Evolutionary conservation across 1,140 invertebrate species (phyloP).

Genomic region (Gonioctena quinquepunctata): DNA sequence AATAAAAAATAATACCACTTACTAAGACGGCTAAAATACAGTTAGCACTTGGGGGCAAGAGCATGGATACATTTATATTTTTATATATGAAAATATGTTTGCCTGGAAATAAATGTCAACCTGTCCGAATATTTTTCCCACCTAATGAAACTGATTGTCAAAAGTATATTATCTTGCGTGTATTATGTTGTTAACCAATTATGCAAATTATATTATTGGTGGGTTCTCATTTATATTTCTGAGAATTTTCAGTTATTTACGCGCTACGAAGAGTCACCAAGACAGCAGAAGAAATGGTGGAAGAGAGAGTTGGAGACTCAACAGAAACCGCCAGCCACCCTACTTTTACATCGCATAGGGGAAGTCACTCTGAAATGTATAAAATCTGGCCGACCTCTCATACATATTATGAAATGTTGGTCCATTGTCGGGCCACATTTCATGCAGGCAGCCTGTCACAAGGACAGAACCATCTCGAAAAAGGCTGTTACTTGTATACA

Average conservation of each 20-base stretch:
- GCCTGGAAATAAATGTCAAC: too few relatives aligned
- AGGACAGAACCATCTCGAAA: slow-evolving; percentile 85
- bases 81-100: too few relatives aligned
- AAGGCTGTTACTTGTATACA: slow-evolving; percentile 92
- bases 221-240: too few relatives aligned
- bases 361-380: slow-evolving; percentile 87
- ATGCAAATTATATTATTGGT: too few relatives aligned
- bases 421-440: slow-evolving; percentile 87
- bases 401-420: slow-evolving; percentile 90
- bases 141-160: too few relatives aligned
- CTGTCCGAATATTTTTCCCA: too few relatives aligned
- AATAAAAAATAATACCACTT: too few relatives aligned
- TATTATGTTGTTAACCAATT: too few relatives aligned
- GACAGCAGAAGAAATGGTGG: slow-evolving; percentile 61
- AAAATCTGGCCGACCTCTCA: slow-evolving; percentile 81
- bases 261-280: slow-evolving; percentile 45
- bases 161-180: too few relatives aligned
- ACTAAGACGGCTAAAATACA: too few relatives aligned
- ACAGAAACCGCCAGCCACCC: slow-evolving; percentile 54
- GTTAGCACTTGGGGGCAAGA: too few relatives aligned
- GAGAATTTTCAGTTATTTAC: slow-evolving; percentile 41
- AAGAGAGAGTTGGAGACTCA: slow-evolving; percentile 57
- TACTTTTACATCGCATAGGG: slow-evolving; percentile 80
- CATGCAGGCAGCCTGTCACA: slow-evolving; percentile 92
- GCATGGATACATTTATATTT: too few relatives aligned